A percentile compares a stretch with the other conserved stretches of the same genome.
Evolutionary conservation across 2,113 vertebrate species (phyloP).

Genomic region (Phaetusa simplex): DNA sequence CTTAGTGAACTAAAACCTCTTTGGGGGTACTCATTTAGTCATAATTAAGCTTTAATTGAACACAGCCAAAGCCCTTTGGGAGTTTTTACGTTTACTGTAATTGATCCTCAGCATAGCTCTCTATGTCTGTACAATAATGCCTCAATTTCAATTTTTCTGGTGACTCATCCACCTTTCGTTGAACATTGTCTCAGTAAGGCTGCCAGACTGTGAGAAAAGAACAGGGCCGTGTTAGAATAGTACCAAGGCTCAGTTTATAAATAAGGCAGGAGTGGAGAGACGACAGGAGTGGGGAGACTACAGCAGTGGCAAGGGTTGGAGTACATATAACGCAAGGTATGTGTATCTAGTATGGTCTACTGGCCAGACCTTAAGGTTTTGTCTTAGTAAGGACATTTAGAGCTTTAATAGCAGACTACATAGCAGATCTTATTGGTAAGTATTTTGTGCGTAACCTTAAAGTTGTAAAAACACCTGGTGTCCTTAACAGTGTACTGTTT

Average conservation of each 20-base stretch:
- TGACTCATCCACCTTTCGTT: background rate
- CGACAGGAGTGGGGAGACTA: background rate
- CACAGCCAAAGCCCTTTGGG: background rate
- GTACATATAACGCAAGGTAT: accelerated
- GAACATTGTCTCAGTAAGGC: background rate
- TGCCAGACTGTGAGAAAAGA: background rate
- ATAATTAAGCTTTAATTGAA: background rate
- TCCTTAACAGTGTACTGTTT: background rate
- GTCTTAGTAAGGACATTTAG: background rate
- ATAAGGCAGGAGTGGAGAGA: background rate
- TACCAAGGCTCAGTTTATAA: background rate
- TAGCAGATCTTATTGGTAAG: background rate
- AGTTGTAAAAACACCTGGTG: background rate
- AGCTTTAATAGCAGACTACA: background rate
- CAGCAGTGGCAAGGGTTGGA: background rate
- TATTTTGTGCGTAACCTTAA: background rate
- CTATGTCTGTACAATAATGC: background rate
- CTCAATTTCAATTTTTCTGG: background rate
- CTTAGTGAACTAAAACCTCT: background rate
- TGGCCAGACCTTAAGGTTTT: background rate
- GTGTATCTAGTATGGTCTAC: background rate
- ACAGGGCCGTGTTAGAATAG: background rate
- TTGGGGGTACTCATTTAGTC: background rate
- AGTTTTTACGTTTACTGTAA: background rate
- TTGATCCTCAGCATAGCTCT: background rate